phyloP scores from a whole-genome alignment of 1,140 invertebrate genomes.

The Psilanteris sp. region DNA sequence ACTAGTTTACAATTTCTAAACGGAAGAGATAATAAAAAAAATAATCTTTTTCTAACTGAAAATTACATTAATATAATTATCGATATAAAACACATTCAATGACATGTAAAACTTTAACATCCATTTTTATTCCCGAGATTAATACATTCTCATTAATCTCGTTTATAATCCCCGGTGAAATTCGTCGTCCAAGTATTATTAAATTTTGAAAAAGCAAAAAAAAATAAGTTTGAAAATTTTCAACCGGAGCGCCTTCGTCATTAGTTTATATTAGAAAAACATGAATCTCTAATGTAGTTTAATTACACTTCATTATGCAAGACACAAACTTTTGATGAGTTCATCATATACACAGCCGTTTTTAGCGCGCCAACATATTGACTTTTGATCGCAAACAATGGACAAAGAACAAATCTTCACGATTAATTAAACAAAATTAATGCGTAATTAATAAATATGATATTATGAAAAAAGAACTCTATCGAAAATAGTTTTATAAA shows the following conservation, averaged over 20 bases:
- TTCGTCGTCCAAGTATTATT: constrained; percentile 11
- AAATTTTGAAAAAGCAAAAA: constrained; percentile 34
- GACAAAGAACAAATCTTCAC: constrained; percentile 8
- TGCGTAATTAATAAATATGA: not conserved
- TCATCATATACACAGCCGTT: constrained; percentile 43
- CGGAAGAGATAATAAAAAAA: too few species aligned
- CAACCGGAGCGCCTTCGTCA: constrained; percentile 1
- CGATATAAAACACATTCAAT: too few species aligned
- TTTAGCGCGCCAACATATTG: constrained; percentile 18
- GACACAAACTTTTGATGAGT: constrained; percentile 50
- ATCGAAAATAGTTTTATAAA: constrained; percentile 5
- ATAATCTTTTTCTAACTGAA: too few species aligned
- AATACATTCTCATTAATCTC: constrained; percentile 4
- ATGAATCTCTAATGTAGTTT: constrained; percentile 26
- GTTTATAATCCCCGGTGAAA: constrained; percentile 13
- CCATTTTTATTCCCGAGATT: constrained; percentile 22
- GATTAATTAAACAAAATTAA: too few species aligned
- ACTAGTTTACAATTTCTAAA: too few species aligned
- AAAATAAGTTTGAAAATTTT: constrained; percentile 5
- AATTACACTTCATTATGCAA: constrained; percentile 43
- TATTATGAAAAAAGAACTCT: constrained; percentile 1
- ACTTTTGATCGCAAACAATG: constrained; percentile 23
- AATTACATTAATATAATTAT: too few species aligned
- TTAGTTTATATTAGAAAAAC: constrained; percentile 18
- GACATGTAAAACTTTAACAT: too few species aligned